A percentile compares a stretch with the other conserved stretches of the same genome.
Evolutionary conservation across 2,888 invertebrate species (phyloP).

Genomic region (Agapetus fuscipes): DNA sequence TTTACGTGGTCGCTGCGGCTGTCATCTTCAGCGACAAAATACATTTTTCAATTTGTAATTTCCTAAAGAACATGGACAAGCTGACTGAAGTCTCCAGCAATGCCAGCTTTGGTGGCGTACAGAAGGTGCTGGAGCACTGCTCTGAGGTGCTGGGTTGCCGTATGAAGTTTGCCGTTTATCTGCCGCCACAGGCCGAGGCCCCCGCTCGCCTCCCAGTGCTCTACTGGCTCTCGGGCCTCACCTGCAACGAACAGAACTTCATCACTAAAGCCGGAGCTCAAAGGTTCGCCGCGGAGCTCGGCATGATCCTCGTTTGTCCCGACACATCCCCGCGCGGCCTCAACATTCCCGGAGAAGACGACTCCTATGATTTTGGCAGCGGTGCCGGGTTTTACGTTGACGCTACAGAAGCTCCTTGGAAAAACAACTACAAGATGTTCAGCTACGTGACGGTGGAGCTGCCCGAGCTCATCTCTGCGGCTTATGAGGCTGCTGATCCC

Average conservation of each 20-base stretch:
- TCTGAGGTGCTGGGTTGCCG: constrained; percentile 72
- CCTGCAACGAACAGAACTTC: constrained; percentile 93
- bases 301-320: constrained; percentile 82
- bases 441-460: constrained; percentile 88
- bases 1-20: no score
- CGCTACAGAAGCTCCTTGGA: constrained; percentile 87
- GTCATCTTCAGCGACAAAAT: no score
- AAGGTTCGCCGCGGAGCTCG: constrained; percentile 75
- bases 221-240: constrained; percentile 86
- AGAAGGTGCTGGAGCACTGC: constrained; percentile 75
- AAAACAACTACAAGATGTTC: constrained; percentile 88
- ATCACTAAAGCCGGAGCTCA: constrained; percentile 94
- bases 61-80: no score
- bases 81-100: constrained; percentile 56
- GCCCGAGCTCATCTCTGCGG: constrained; percentile 59
- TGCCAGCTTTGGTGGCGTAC: constrained; percentile 74
- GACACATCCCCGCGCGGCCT: constrained; percentile 93
- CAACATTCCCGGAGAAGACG: constrained; percentile 84
- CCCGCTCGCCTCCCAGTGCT: constrained; percentile 82
- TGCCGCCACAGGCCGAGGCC: constrained; percentile 72
- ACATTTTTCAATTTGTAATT: no score
- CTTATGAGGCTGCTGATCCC: constrained; percentile 52
- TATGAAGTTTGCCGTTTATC: constrained; percentile 88
- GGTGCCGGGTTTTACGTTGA: constrained; percentile 95
- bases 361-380: constrained; percentile 88